Base-by-base conservation (phyloP, 2,113 vertebrate genomes). In the Tychaedon coryphoeus region DNA sequence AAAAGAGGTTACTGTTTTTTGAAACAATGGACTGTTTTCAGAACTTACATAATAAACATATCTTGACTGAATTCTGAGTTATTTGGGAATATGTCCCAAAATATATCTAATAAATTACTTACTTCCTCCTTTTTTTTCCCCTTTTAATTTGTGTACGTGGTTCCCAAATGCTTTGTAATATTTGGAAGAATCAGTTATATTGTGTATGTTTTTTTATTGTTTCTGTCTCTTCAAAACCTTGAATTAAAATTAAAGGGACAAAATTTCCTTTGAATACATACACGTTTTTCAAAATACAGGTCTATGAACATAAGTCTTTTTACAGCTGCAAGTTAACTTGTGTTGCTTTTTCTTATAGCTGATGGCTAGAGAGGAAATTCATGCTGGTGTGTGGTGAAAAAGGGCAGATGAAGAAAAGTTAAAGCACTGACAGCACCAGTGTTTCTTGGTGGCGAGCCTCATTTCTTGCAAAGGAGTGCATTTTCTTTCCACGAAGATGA, bases 1-100 rank as follows among this genome's bases (percentile, higher is more conserved):
- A 73, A 43, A 88, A 90, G n/a, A 80, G 13, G 51, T 50, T 70
- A 20, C 86, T 75, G 76, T 74, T 38, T 75, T 94, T 84, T 70
- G 47, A 61, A 92, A 95, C 51, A 90, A 74, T 84, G 51, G 56
- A 28, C 56, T 87, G 56, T 10, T 70, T 87, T 87, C 6, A 22
- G 42, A 77, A 29, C 25, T 83, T 84, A 15, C 5, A 17, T 64
- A 48, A 89, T 94, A 82, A 91, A 69, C 9, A 22, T 51, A 62
- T 26, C 22, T 73, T 73, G 64, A 45, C 36, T 89, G 87, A 93
- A 65, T 73, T 80, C 45, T 77, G 45, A 17, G 22, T 83, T 9
- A 5, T 73, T 89, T 89, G 64, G 72, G 72, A 86, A 33, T 72
- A 4, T 38, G 12, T 85, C 25, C n/a, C 43, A 60, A 86, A 53